These are phyloP conservation scores for Morpho helenor DNA, from an alignment of 2,888 invertebrate genomes.

Conservation along the genomic window DNA sequence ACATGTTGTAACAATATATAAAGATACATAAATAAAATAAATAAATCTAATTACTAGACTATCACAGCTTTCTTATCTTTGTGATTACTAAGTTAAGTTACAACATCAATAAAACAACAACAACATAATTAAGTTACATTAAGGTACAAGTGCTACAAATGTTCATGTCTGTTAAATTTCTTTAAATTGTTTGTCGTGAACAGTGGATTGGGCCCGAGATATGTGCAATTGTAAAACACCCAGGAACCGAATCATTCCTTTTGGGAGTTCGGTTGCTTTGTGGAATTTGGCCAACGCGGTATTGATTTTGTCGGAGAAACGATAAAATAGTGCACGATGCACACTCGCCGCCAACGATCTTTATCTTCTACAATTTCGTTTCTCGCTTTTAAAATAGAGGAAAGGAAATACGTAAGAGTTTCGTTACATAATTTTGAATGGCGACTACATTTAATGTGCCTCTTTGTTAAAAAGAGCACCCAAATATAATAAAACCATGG, in stretches of 20 bases:
- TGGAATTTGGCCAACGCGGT: constrained; percentile 20
- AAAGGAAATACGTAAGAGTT: constrained; percentile 4
- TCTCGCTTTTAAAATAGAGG: constrained; percentile 22
- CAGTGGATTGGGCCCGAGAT: constrained; percentile 2
- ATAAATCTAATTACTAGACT: too few relatives aligned
- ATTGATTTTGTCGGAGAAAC: constrained; percentile 22
- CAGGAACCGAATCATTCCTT: constrained; percentile 13
- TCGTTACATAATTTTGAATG: constrained; percentile 10
- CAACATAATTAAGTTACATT: too few relatives aligned
- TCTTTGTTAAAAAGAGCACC: neutral
- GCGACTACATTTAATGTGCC: neutral
- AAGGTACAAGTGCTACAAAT: too few relatives aligned
- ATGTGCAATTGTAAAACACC: constrained; percentile 14
- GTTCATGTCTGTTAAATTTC: too few relatives aligned
- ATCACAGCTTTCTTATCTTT: too few relatives aligned
- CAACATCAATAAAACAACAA: too few relatives aligned
- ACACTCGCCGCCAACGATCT: constrained; percentile 10
- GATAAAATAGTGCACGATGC: constrained; percentile 16
- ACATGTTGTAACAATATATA: too few relatives aligned
- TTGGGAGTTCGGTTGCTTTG: constrained; percentile 23
- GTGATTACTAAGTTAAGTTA: too few relatives aligned
- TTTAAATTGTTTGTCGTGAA: neutral
- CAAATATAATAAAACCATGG: too few relatives aligned
- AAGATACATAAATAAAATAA: too few relatives aligned
- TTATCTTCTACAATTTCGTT: constrained; percentile 15